Evolutionary conservation across 2,888 invertebrate species (phyloP).

Genomic region (Hemaris fuciformis): DNA sequence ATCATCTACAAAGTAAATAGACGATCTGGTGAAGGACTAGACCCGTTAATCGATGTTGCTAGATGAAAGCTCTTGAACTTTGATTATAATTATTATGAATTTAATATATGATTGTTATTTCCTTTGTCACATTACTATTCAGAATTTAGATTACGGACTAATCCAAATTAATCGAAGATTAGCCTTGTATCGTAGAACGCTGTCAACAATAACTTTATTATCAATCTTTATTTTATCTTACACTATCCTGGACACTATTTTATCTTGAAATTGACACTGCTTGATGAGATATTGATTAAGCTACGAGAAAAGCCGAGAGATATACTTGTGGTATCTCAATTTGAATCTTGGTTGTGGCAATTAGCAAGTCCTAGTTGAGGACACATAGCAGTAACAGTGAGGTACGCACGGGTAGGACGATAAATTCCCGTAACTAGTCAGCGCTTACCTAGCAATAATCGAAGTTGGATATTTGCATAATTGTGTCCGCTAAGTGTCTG

Average conservation of each 20-base stretch:
- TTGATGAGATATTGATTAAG: background rate
- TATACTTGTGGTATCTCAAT: background rate
- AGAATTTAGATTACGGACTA: no score
- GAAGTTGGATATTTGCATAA: slow-evolving; percentile 75
- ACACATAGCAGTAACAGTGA: slow-evolving; percentile 42
- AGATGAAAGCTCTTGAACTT: no score
- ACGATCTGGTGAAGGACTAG: no score
- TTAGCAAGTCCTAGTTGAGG: slow-evolving; percentile 42
- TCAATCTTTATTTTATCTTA: background rate
- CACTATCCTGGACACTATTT: background rate
- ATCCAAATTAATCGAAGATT: no score
- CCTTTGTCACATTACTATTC: no score
- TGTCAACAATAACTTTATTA: slow-evolving; percentile 14
- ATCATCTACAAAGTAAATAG: no score
- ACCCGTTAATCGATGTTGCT: no score
- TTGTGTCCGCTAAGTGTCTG: slow-evolving; percentile 71
- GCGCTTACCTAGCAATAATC: slow-evolving; percentile 74
- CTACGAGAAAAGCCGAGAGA: background rate
- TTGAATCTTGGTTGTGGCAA: slow-evolving; percentile 34
- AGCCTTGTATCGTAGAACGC: background rate
- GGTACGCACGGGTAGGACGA: slow-evolving; percentile 34
- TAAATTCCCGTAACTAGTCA: slow-evolving; percentile 70
- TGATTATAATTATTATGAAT: no score
- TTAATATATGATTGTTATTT: no score
- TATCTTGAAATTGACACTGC: background rate